Evolutionary conservation across 2,113 vertebrate species (phyloP).

Genomic region (Corynorhinus townsendii): DNA sequence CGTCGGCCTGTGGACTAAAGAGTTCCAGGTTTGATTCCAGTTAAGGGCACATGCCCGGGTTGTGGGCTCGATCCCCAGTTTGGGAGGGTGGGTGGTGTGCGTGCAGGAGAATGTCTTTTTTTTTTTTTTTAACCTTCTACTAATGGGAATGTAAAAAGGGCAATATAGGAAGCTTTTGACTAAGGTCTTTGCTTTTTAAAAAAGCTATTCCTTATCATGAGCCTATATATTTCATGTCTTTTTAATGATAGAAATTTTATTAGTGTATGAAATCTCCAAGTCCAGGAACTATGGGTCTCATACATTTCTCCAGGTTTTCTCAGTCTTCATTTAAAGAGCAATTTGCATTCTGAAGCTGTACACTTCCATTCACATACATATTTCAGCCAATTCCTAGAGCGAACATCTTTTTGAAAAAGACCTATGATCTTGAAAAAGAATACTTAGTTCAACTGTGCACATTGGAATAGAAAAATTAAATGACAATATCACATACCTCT

Average conservation of each 20-base stretch:
- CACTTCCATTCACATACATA: neutral
- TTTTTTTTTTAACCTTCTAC: neutral
- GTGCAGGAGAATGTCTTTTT: neutral
- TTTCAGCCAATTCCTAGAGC: neutral
- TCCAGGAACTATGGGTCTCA: neutral
- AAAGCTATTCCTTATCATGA: neutral
- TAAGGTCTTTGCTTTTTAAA: neutral
- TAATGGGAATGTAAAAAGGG: neutral
- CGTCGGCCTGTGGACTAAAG: too few relatives aligned
- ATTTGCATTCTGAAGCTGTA: neutral
- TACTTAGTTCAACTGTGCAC: neutral
- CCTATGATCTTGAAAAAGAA: neutral
- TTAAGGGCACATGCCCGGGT: too few relatives aligned
- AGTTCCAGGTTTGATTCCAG: too few relatives aligned
- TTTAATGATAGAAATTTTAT: neutral
- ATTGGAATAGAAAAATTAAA: neutral
- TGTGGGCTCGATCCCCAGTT: too few relatives aligned
- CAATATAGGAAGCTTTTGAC: neutral
- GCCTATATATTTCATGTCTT: neutral
- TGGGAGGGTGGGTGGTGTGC: too few relatives aligned
- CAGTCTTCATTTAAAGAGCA: neutral
- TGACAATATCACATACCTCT: neutral
- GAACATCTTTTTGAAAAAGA: slow-evolving; percentile 3
- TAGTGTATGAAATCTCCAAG: neutral
- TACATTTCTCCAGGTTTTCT: neutral